Conservation (phyloP, 2,113 vertebrate genomes). For the Podarcis raffonei region DNA sequence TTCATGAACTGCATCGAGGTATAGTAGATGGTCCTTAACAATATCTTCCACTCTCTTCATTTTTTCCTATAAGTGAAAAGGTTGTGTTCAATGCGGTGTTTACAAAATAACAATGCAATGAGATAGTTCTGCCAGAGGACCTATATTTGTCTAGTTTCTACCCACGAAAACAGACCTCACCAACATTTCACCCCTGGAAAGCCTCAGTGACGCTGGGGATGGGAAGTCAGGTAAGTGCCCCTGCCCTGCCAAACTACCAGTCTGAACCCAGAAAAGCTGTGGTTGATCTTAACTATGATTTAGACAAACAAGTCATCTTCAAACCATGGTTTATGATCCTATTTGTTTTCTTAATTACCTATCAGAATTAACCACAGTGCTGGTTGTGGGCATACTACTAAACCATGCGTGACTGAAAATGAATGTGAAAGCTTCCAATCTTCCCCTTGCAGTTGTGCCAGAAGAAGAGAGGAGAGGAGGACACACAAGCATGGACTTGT, state of each 20-base stretch:
- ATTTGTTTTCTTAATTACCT: neutral
- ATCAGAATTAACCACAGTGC: neutral
- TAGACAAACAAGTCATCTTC: neutral
- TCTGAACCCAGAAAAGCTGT: neutral
- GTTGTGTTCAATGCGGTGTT: neutral
- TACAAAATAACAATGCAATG: neutral
- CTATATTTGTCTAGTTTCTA: neutral
- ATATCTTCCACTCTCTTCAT: conserved; percentile 88
- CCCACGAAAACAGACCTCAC: neutral
- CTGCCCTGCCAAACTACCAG: no score
- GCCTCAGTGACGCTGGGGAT: no score
- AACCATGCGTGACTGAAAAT: neutral
- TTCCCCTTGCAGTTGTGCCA: neutral
- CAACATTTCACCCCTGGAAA: no score
- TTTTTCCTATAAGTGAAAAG: conserved; percentile 80
- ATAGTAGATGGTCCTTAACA: conserved; percentile 92
- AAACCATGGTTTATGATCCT: neutral
- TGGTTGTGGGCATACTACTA: neutral
- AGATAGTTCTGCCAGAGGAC: neutral
- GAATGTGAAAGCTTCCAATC: neutral
- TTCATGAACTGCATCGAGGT: conserved; percentile 91
- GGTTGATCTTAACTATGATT: no score
- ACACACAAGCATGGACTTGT: neutral
- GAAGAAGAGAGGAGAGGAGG: neutral
- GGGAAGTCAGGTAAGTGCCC: no score